Evolutionary conservation across 2,113 vertebrate genomes (phyloP), one percentile per base, ranked within the genome.

Genomic region (Illadopsis cleaveri): DNA sequence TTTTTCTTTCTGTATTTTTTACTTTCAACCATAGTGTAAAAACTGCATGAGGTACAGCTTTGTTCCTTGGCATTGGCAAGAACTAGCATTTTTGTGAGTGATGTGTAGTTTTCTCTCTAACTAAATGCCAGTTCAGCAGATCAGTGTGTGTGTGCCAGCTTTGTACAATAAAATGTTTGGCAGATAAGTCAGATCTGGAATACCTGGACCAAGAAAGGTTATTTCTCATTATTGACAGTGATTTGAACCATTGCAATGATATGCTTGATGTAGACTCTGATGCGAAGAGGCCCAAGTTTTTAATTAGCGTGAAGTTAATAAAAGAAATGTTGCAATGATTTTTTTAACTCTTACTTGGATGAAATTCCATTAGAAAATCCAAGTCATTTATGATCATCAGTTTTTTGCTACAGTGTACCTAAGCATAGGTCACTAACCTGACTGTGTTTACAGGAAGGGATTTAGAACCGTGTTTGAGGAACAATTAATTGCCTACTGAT

Each of bases 401-500:
- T 65, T 75, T 93, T 76, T 76, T 91, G 75, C 90, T 89, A 58
- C 70, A 62, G 5, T 17, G 5, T 95, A 66, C 60, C 72, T 89
- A 82, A 92, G 86, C 61, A 31, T 56, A 87, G 89, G 77, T 96
- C 92, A 90, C 61, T 91, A 95, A 94, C 82, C 87, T 95, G 80
- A 72, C 76, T 96, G 62, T 97, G 94, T 98, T 97, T 98, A 97
- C 83, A 97, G 48, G 37, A 83, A 83, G 70, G 89, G 82, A 86
- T 96, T 98, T 98, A 96, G 96, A 89, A 81, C 89, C 96, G 1
- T 92, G 89, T 96, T 95, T 73, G 56, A 81, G 86, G 87, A 96
- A 88, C 94, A 94, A 83, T 96, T 97, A 97, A 96, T 98, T 97
- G 92, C 84, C 80, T 92, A 60, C 84, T 93, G 94, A 96, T 95